Evolutionary conservation across 2,888 invertebrate species (phyloP).

Genomic region (Halictus quadricinctus): DNA sequence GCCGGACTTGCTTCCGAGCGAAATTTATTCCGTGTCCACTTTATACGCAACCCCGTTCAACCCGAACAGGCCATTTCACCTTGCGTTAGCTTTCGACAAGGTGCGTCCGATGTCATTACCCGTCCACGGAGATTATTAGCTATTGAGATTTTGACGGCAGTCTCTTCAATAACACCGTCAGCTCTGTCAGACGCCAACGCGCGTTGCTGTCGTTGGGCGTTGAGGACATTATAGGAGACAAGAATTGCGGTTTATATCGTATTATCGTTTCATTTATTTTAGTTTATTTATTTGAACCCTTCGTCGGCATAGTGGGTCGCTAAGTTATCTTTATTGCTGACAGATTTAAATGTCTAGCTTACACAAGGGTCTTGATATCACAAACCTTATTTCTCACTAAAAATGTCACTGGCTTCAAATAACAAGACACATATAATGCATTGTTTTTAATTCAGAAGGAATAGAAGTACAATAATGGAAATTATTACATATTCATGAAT

Average conservation of each 20-base stretch:
- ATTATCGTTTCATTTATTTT: background rate
- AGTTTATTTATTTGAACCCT: background rate
- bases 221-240: background rate
- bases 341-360: too few species aligned
- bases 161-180: background rate
- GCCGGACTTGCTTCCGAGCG: constrained; percentile 10
- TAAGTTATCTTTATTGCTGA: too few species aligned
- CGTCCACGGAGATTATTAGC: background rate
- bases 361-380: too few species aligned
- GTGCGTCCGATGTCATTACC: background rate
- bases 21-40: constrained; percentile 28
- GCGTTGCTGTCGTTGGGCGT: background rate
- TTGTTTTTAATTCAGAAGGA: too few species aligned
- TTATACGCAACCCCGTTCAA: constrained; percentile 34
- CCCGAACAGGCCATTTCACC: background rate
- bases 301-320: too few species aligned
- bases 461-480: too few species aligned
- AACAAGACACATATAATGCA: too few species aligned
- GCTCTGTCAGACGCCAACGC: background rate
- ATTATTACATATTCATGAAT: too few species aligned
- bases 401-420: too few species aligned
- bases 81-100: background rate
- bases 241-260: background rate
- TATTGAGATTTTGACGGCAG: background rate
- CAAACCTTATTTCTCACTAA: too few species aligned